A percentile compares a stretch with the other conserved stretches of the same genome.
Conservation (phyloP, 1,140 invertebrate genomes). For the Diplogasteroides magnus region DNA sequence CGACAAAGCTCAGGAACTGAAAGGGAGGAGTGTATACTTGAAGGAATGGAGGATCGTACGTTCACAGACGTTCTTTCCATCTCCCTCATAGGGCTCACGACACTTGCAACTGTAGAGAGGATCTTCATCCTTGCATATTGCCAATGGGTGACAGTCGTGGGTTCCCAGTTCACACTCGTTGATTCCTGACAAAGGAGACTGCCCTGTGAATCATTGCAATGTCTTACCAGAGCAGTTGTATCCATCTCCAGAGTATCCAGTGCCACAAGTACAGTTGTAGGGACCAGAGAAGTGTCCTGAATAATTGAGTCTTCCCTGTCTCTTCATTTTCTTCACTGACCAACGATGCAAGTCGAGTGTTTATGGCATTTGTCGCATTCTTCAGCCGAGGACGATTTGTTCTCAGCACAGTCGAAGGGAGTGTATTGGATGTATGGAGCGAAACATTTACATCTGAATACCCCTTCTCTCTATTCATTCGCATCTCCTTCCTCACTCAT, state of each 20-base stretch:
- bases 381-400: too few species aligned
- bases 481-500: too few species aligned
- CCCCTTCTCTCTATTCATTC: too few species aligned
- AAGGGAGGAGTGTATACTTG: neutral
- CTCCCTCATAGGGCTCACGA: neutral
- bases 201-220: neutral
- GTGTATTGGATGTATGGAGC: neutral
- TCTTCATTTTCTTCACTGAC: too few species aligned
- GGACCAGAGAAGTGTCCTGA: too few species aligned
- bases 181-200: too few species aligned
- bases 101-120: slow-evolving; percentile 9
- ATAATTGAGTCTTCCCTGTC: too few species aligned
- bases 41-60: neutral
- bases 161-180: slow-evolving; percentile 10
- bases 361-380: too few species aligned
- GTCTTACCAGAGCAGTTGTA: neutral
- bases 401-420: neutral
- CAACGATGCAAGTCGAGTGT: too few species aligned
- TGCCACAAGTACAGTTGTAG: neutral
- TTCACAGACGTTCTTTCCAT: neutral
- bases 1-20: neutral
- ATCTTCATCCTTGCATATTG: neutral
- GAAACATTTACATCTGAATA: neutral
- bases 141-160: neutral
- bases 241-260: neutral